Base-by-base conservation (phyloP, 2,888 invertebrate species). In the Eupeodes luniger region DNA sequence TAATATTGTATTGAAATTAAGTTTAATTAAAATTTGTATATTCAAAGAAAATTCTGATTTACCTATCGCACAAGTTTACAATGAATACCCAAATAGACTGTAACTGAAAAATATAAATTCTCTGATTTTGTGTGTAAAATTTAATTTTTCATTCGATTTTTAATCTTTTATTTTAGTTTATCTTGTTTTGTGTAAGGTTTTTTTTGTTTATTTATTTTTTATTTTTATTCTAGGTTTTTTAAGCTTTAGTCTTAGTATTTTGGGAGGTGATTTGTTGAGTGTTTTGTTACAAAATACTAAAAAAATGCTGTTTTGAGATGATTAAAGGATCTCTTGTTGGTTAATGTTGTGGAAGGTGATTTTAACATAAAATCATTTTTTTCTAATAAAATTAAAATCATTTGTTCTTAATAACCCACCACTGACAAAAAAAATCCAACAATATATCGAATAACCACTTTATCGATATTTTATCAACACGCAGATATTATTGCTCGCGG, bases 401-500 rank as follows among this genome's bases (percentile, higher is more conserved):
- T 34, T 47, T 9, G 16, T 34, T 74, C 70, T 62, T 62, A 67
- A 77, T 36, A 67, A 81, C 57, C 79, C 74, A 85, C 64, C 89
- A 85, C 70, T 49, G 72, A 85, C 78, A 81, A 85, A 34, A 55
- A 27, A 55, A 70, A 47, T 78, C 90, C 89, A 91, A 89, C 92
- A 93, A 93, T 92, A 91, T 91, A 91, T 92, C 93, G 92, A 91
- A 92, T 92, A 92, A 92, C 92, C 92, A 92, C 92, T 91, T 91
- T 91, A 92, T 91, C 91, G 91, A 91, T 91, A 91, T 91, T 91
- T 92, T 92, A 92, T 93, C 93, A 93, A 93, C 93, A 93, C 93
- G 92, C 93, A 93, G 92, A 93, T 93, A 93, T 93, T 93, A 93
- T 93, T 93, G 93, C 93, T 93, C 93, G 93, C 93, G 93, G 92